Base-by-base conservation (phyloP, 92 coral and sea anemone genomes). In the Muricea muricata region DNA sequence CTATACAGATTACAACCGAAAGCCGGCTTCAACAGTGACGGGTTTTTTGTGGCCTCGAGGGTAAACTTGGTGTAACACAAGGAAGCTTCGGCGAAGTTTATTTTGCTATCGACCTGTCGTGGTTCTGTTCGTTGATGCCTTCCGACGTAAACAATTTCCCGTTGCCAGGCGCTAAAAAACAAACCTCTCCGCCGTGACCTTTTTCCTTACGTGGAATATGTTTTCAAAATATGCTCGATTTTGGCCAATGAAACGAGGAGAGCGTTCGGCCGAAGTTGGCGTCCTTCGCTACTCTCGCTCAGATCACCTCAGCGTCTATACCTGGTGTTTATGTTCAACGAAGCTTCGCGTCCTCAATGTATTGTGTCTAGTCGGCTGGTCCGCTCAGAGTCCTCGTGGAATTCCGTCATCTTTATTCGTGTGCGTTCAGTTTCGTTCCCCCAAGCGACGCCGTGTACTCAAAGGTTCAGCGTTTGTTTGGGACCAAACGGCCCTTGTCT, bases 391-490 rank as follows among this genome's bases (percentile, higher is more conserved):
- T 9, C 26, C 60, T 18, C 2, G 20, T 52, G 21, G 21, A 52
- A 52, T 32, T 40, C 52, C 78, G 78, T 71, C 78, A 71, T 50
- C 15, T 37, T 71, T 71, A 71, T 71, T 71, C 54, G 25, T 40
- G 78, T 52, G 60, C 60, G 24, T 20, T 18, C 5, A 52, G 60
- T 52, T 71, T 50, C 13, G 13, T 29, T 13, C 29, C 21, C 15
- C 28, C 29, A 75, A 47, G 65, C 65, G 80, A 75, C 80, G 80
- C 78, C 54, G 78, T 71, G 78, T 71, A 71, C 78, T 71, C 55
- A 13, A 75, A 75, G 42, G 42, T 75, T 17, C 80, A 52, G 56
- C 35, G 80, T 7, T 58, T 75, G 29, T 1, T 71, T 1, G 78
- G 78, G 78, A 32, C 63, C 20, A 75, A 48, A 58, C 61, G 80